Evolutionary conservation across 92 coral and sea anemone genomes (phyloP).

Genomic region (Isaurus tuberculatus): DNA sequence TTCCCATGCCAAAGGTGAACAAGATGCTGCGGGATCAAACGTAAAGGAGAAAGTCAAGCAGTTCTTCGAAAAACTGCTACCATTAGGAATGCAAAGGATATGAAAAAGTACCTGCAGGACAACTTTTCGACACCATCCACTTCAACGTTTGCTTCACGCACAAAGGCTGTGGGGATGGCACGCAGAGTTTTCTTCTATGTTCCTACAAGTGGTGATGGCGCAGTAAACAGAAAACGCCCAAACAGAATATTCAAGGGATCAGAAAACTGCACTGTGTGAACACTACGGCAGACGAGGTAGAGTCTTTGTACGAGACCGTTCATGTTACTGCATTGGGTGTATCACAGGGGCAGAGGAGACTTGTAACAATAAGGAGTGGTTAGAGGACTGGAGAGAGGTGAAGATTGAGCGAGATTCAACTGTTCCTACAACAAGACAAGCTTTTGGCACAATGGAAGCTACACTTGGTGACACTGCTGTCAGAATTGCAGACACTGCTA

Average conservation of each 20-base stretch:
- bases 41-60: neutral
- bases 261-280: slow-evolving; percentile 20
- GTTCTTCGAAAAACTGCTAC: slow-evolving; percentile 3
- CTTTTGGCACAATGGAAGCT: neutral
- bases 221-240: slow-evolving; percentile 18
- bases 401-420: neutral
- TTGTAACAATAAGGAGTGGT: too few relatives aligned
- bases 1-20: too few relatives aligned
- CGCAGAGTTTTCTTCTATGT: slow-evolving; percentile 13
- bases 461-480: slow-evolving; percentile 1
- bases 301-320: too few relatives aligned
- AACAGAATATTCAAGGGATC: slow-evolving; percentile 10
- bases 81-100: neutral
- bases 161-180: slow-evolving; percentile 13
- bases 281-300: slow-evolving; percentile 3
- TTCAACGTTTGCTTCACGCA: slow-evolving; percentile 13
- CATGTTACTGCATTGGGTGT: too few relatives aligned
- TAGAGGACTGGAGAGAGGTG: neutral
- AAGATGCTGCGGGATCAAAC: too few relatives aligned
- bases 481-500: neutral
- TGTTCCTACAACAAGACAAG: slow-evolving; percentile 8
- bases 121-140: slow-evolving; percentile 3
- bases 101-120: slow-evolving; percentile 1
- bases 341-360: too few relatives aligned
- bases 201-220: slow-evolving; percentile 17